Evolutionary conservation across 2,888 invertebrate genomes (phyloP).

Genomic region (Rotaria magnacalcarata): DNA sequence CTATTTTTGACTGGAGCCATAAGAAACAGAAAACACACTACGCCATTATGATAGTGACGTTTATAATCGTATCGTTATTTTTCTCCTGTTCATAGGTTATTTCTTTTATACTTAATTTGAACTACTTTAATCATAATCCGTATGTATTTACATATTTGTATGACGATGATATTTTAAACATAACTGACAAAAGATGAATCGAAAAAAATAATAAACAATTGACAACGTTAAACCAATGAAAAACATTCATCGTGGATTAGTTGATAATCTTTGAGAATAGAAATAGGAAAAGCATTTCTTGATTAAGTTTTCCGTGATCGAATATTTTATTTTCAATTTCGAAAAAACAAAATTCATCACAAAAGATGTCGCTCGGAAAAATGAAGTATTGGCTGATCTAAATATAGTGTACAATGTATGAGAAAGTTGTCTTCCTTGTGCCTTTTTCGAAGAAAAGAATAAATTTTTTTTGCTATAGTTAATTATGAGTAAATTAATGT

Average conservation of each 20-base stretch:
- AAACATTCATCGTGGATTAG: background rate
- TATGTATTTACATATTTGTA: no score
- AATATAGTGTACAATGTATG: background rate
- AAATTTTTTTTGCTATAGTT: background rate
- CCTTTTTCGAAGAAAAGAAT: background rate
- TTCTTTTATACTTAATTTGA: no score
- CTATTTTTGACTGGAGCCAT: no score
- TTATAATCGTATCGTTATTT: no score
- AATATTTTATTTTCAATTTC: background rate
- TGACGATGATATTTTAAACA: background rate
- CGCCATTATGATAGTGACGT: no score
- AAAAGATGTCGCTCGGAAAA: background rate
- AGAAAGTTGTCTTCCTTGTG: background rate
- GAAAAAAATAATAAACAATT: slow-evolving; percentile 17
- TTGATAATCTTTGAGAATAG: no score
- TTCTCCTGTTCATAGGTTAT: no score
- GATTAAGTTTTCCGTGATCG: background rate
- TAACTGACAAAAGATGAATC: background rate
- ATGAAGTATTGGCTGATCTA: background rate
- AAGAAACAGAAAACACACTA: no score
- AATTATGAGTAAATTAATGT: background rate
- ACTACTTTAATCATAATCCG: no score
- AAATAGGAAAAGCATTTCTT: background rate
- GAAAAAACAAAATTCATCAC: background rate
- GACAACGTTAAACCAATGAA: background rate